Percentiles rank a stretch among this genome's conserved stretches.
Evolutionary conservation across 2,797 vertebrate genomes (phyloP).

Genomic region (Coregonus suidteri): DNA sequence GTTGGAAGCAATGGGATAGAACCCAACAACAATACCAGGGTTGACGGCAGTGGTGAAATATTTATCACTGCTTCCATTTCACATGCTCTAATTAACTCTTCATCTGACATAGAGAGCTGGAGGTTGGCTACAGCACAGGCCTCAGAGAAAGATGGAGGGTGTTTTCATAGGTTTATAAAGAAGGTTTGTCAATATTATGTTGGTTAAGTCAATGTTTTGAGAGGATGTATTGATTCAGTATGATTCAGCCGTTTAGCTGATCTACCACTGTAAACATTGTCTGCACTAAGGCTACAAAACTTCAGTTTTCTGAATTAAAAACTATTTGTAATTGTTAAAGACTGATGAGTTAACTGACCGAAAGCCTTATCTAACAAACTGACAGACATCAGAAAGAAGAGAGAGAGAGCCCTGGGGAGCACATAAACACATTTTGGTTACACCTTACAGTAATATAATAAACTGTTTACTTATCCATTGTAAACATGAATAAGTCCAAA

Average conservation of each 20-base stretch:
- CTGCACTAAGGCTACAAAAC: neutral
- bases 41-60: constrained; percentile 12
- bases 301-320: neutral
- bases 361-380: neutral
- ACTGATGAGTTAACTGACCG: neutral
- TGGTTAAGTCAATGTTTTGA: neutral
- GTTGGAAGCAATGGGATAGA: neutral
- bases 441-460: neutral
- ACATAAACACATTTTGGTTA: neutral
- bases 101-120: neutral
- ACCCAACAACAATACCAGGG: neutral
- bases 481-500: neutral
- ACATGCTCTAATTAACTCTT: constrained; percentile 11
- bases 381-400: neutral
- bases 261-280: neutral
- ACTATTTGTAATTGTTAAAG: neutral
- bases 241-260: no score
- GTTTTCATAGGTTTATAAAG: neutral
- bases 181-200: neutral
- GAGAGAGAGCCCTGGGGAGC: neutral
- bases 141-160: neutral
- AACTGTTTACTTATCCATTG: neutral
- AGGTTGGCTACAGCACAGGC: neutral
- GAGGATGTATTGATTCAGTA: neutral
- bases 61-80: constrained; percentile 14